Base-by-base conservation (phyloP, 2,888 invertebrate species). In the Boloria euphrosyne region DNA sequence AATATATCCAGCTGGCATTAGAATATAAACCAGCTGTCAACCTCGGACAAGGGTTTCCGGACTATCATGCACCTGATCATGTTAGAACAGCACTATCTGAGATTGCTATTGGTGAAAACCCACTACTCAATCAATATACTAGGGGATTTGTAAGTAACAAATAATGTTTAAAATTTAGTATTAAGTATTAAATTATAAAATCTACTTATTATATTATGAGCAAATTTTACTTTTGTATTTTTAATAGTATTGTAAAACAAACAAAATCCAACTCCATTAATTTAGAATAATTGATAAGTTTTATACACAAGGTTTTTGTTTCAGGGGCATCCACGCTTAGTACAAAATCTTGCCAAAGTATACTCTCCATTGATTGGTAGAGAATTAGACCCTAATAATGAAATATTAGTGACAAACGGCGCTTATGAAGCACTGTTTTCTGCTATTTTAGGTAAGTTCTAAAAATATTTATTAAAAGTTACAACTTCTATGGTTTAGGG, bases 41-140 rank as follows among this genome's bases (percentile, higher is more conserved):
- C 87, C 93, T 99, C 22, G 99, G 99, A 0, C 98, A 98, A 93
- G 99, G 99, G 0, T 98, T 98, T 85, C 98, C 98, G 0, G 98
- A 99, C 87, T 98, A 96, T 89, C 94, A 96, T 73, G 95, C 97
- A 4, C 98, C 98, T 0, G 93, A 94, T 53, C 95, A 96, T 91
- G 96, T 98, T 1, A 95, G 95, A 0, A 94, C 96, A 75, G 95
- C 96, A 3, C 88, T 99, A 65, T 93, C 94, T 0, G 93, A 95
- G 16, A 95, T 95, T 18, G 93, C 95, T 0, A 88, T 84, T 0
- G 94, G 94, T 67, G 93, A 94, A 0, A 96, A 98, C 89, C 94
- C 95, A 18, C 86, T 97, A 10, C 81, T 97, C 46, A 96, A 98
- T 84, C 99, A 99, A 82, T 99, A 99, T 78, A 98, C 98, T 0